Evolutionary conservation across 2,113 vertebrate genomes (phyloP).

Genomic region (Austrofundulus limnaeus): DNA sequence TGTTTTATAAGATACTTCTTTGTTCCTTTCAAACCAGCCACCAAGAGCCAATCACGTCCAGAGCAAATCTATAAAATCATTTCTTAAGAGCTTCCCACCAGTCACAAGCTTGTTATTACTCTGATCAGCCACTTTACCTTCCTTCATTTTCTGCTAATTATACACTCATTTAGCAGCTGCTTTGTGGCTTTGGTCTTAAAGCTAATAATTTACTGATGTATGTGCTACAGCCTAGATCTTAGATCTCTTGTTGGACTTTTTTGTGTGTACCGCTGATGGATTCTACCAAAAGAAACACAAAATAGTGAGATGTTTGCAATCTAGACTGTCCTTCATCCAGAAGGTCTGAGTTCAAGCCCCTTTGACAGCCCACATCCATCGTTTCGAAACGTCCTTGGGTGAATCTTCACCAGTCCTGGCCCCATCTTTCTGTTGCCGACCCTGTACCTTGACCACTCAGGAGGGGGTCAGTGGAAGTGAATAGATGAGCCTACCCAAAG

Average conservation of each 20-base stretch:
- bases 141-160: constrained; percentile 71
- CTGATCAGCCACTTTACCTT: constrained; percentile 72
- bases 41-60: constrained; percentile 38
- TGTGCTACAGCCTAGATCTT: constrained; percentile 24
- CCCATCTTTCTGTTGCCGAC: constrained; percentile 35
- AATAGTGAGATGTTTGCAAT: constrained; percentile 34
- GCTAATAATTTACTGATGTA: constrained; percentile 63
- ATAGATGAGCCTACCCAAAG: constrained; percentile 33
- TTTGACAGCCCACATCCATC: constrained; percentile 60
- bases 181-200: constrained; percentile 60
- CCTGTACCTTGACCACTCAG: constrained; percentile 55
- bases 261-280: not conserved
- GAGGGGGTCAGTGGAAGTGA: constrained; percentile 25
- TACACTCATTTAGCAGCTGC: constrained; percentile 69
- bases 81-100: constrained; percentile 61
- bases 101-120: constrained; percentile 70
- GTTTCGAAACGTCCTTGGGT: constrained; percentile 67
- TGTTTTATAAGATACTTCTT: constrained; percentile 3
- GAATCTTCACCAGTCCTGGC: constrained; percentile 37
- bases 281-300: constrained; percentile 23
- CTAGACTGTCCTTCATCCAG: constrained; percentile 54
- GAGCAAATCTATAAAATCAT: constrained; percentile 39
- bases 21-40: constrained; percentile 16
- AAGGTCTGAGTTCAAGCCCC: constrained; percentile 55
- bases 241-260: not conserved